These are phyloP conservation scores for Hemiprocne comata DNA, from an alignment of 2,113 vertebrate species.

Conservation along the genomic window DNA sequence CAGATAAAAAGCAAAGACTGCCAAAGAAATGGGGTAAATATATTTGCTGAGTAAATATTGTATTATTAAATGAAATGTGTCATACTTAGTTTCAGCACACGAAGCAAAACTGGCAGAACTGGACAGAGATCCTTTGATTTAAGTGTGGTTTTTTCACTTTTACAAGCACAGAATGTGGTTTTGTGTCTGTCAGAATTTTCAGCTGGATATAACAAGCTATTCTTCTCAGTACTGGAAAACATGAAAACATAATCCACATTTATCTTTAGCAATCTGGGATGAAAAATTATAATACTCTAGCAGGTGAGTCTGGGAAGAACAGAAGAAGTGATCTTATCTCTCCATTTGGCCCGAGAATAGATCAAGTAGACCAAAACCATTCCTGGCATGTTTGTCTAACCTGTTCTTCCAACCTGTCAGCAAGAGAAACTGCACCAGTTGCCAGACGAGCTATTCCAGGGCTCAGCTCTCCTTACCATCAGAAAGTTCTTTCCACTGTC, in stretches of 20 bases:
- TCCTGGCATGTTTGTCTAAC: conserved; percentile 52
- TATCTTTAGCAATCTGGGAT: background rate
- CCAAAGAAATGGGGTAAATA: conserved; percentile 37
- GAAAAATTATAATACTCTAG: conserved; percentile 21
- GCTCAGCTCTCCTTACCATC: background rate
- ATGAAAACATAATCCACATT: background rate
- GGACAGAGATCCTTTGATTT: conserved; percentile 23
- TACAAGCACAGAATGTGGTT: conserved; percentile 10
- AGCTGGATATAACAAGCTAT: background rate
- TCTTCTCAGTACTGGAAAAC: background rate
- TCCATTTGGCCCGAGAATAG: conserved; percentile 22
- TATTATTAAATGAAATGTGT: conserved; percentile 32
- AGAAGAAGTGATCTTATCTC: conserved; percentile 40
- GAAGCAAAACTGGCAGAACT: conserved; percentile 28
- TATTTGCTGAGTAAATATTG: conserved; percentile 41
- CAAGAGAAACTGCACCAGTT: conserved; percentile 43
- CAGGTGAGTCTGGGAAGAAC: conserved; percentile 18
- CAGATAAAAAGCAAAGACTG: background rate
- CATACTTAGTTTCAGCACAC: background rate
- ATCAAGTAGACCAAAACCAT: conserved; percentile 51
- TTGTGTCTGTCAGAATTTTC: conserved; percentile 5
- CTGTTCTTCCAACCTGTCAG: conserved; percentile 51
- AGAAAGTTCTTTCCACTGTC: conserved; percentile 35
- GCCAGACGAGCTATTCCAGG: background rate
- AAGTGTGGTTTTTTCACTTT: background rate